phyloP scores from a whole-genome alignment of 2,113 vertebrate species.

The Semnornis frantzii region DNA sequence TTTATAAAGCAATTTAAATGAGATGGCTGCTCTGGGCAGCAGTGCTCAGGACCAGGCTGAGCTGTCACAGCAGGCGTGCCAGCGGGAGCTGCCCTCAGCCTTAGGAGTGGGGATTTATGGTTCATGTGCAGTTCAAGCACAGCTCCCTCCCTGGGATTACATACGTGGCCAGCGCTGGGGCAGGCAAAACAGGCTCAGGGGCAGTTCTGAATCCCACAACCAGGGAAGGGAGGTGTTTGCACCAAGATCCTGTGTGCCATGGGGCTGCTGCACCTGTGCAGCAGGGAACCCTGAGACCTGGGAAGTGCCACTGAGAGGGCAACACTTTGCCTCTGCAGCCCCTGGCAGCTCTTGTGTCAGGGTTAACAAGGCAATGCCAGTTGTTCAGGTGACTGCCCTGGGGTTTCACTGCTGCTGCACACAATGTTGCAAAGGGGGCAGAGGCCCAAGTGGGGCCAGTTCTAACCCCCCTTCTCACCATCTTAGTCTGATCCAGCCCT shows the following conservation, averaged over 20 bases:
- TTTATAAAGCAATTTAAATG: conserved; percentile 63
- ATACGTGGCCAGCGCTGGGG: neutral
- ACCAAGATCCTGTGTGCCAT: neutral
- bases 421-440: neutral
- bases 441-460: fast-evolving
- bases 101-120: conserved; percentile 10
- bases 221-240: neutral
- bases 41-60: neutral
- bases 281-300: fast-evolving
- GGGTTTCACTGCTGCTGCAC: neutral
- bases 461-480: neutral
- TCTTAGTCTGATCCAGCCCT: neutral
- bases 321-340: neutral
- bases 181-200: neutral
- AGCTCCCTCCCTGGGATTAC: conserved; percentile 22
- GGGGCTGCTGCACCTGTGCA: fast-evolving
- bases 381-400: fast-evolving
- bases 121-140: conserved; percentile 52
- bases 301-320: neutral
- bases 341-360: fast-evolving
- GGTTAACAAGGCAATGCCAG: neutral
- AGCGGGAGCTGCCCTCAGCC: conserved; percentile 33
- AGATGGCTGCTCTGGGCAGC: neutral
- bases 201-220: neutral
- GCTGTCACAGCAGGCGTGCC: conserved; percentile 11